phyloP scores from a whole-genome alignment of 2,888 invertebrate species.

The Pogonocherus hispidulus region DNA sequence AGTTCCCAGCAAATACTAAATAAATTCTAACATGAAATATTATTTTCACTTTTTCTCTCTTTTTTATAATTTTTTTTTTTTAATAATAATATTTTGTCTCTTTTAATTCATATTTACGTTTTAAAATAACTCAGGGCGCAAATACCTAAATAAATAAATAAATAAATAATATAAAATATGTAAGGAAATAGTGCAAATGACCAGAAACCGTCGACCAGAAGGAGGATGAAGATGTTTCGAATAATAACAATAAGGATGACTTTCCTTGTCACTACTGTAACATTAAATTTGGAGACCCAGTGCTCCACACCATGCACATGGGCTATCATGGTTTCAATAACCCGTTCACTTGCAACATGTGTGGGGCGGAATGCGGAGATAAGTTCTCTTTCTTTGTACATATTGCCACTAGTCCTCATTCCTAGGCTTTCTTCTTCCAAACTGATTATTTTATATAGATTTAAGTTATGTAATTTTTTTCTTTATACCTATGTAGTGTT shows the following conservation, averaged over 20 bases:
- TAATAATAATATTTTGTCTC: no score
- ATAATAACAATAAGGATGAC: constrained; percentile 53
- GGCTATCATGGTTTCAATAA: constrained; percentile 94
- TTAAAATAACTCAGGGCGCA: no score
- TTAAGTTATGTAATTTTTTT: no score
- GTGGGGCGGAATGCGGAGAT: constrained; percentile 87
- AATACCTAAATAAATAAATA: no score
- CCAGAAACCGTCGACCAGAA: constrained; percentile 36
- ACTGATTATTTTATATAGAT: constrained; percentile 28
- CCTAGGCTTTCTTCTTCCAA: constrained; percentile 34
- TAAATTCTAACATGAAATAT: no score
- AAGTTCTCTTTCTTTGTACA: constrained; percentile 92
- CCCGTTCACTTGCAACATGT: constrained; percentile 96
- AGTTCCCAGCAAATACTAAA: no score
- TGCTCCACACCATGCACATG: constrained; percentile 97
- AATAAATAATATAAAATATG: no score
- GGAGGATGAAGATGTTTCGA: constrained; percentile 38
- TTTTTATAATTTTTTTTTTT: no score
- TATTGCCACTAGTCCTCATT: constrained; percentile 81
- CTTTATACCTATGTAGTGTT: neutral
- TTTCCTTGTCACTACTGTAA: constrained; percentile 89
- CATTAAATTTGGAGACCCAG: constrained; percentile 89
- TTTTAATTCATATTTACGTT: no score
- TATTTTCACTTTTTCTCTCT: no score
- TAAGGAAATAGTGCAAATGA: constrained; percentile 31